Evolutionary conservation across 1,140 invertebrate species (phyloP).

Genomic region (Lasaia peninsularis): DNA sequence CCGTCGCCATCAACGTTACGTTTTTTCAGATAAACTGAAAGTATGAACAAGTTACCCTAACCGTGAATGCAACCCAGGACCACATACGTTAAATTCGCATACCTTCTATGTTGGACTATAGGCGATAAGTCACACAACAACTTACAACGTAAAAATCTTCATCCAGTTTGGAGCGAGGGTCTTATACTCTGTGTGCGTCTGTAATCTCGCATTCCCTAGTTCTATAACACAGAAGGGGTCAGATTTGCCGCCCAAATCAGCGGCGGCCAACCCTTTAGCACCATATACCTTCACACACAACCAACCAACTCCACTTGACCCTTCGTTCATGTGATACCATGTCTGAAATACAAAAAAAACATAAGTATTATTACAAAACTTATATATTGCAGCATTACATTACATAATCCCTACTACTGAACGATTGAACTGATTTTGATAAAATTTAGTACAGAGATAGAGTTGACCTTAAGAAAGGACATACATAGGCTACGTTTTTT

Average conservation of each 20-base stretch:
- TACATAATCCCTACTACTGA: too few species aligned
- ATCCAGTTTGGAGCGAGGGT: slow-evolving; percentile 98
- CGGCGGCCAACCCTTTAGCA: slow-evolving; percentile 92
- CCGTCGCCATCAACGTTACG: too few species aligned
- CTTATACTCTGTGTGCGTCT: slow-evolving; percentile 99
- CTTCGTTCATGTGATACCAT: slow-evolving; percentile 83
- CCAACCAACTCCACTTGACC: slow-evolving; percentile 90
- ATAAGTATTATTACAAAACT: too few species aligned
- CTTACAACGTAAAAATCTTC: slow-evolving; percentile 99
- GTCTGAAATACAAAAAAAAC: slow-evolving; percentile 70
- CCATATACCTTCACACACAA: slow-evolving; percentile 93
- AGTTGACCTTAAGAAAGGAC: too few species aligned
- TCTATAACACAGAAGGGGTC: slow-evolving; percentile 99
- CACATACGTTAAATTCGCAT: too few species aligned
- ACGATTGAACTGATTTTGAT: too few species aligned
- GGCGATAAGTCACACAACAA: slow-evolving; percentile 5
- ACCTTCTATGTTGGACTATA: too few species aligned
- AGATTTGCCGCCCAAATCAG: slow-evolving; percentile 94
- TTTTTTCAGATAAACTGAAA: too few species aligned
- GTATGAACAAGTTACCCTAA: too few species aligned
- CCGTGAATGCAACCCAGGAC: too few species aligned
- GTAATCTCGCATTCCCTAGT: slow-evolving; percentile 94
- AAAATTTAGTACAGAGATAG: too few species aligned
- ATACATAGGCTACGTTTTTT: too few species aligned
- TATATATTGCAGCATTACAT: not conserved